Conservation (phyloP, 2,797 vertebrate genomes). For the Manis crassicaudata region DNA sequence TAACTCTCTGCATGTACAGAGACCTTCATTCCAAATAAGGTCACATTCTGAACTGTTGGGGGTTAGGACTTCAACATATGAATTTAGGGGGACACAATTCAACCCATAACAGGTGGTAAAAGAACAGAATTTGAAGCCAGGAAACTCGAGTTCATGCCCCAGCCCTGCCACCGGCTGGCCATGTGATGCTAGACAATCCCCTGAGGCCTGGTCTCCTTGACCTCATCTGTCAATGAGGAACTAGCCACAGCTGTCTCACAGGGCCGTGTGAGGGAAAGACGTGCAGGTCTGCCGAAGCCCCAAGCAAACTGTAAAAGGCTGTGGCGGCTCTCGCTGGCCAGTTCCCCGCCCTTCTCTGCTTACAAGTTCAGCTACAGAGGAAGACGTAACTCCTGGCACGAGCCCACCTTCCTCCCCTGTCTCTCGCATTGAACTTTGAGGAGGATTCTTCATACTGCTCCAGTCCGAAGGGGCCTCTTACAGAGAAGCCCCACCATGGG, state of each 20-base stretch:
- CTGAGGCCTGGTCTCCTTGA: neutral
- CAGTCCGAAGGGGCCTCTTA: conserved; percentile 57
- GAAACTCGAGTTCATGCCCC: neutral
- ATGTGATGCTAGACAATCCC: neutral
- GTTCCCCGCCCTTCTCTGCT: neutral
- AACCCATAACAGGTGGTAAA: neutral
- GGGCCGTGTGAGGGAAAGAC: neutral
- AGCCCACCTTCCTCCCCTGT: neutral
- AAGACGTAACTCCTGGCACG: neutral
- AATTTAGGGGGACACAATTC: neutral
- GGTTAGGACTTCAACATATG: neutral
- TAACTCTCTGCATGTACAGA: neutral
- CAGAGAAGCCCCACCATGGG: conserved; percentile 59
- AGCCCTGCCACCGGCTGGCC: neutral
- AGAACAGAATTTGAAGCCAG: neutral
- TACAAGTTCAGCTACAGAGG: neutral
- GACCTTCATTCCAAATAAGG: neutral
- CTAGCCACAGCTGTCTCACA: neutral
- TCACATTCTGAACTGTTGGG: neutral
- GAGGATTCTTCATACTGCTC: conserved; percentile 38
- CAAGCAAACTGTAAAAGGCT: neutral
- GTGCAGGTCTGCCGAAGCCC: neutral
- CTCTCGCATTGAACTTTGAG: conserved; percentile 47
- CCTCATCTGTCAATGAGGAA: neutral
- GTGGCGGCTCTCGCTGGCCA: rapidly evolving